Evolutionary conservation across 2,113 vertebrate genomes (phyloP).

Genomic region (Chionomys nivalis): DNA sequence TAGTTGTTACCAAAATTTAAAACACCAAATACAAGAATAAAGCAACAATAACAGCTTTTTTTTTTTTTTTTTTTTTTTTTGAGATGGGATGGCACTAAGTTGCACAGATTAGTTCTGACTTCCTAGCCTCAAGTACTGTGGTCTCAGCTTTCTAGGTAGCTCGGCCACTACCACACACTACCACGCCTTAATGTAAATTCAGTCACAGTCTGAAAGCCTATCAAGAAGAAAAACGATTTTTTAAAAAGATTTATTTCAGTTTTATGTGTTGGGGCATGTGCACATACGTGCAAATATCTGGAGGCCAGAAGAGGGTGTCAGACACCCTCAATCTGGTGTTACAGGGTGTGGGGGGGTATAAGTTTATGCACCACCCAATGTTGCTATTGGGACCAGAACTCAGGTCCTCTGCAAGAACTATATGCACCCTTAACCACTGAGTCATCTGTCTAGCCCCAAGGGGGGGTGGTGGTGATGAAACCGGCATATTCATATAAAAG

Average conservation of each 20-base stretch:
- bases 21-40: background rate
- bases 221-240: background rate
- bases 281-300: background rate
- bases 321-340: background rate
- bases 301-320: background rate
- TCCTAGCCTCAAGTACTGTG: background rate
- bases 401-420: background rate
- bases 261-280: background rate
- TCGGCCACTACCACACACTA: background rate
- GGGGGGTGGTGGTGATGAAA: background rate
- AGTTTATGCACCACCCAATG: background rate
- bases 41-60: background rate
- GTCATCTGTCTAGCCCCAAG: background rate
- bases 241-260: background rate
- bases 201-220: background rate
- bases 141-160: background rate
- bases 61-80: background rate
- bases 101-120: background rate
- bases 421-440: background rate
- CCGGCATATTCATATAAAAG: slow-evolving; percentile 6
- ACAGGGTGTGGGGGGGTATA: background rate
- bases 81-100: no score
- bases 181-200: background rate
- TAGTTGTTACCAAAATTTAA: background rate
- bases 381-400: background rate